Base-by-base conservation (phyloP, 2,113 vertebrate genomes). In the Hoplias malabaricus region DNA sequence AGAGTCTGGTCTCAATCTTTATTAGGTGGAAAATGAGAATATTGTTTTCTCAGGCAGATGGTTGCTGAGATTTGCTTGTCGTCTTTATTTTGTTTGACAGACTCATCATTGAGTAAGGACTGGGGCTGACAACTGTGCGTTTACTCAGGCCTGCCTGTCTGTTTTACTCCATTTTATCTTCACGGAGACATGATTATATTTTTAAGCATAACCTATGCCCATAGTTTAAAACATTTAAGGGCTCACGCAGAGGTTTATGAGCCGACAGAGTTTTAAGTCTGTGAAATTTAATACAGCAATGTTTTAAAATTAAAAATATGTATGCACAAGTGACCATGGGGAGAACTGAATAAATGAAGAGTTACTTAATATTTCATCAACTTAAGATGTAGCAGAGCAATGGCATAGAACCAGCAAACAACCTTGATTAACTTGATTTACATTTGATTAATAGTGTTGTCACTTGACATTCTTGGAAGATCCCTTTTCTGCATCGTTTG, bases 21-120 rank as follows among this genome's bases (percentile, higher is more conserved):
- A 81, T 79, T 84, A 79, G 54, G 36, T 42, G 23, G 21, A 12
- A 61, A 77, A 76, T 54, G 79, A 73, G 82, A 69, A 73, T 79
- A 81, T 84, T 79, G 76, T 81, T 84, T 81, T 72, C 70, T 73
- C 66, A 50, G 53, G 74, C 83, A 84, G 77, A 80, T 78, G 78
- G 77, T 61, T 56, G 73, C 43, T 29, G 33, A 56, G 63, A 77
- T 43, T 65, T 53, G 68, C 80, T 62, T 77, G 83, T 79, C 82
- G 67, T 65, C 61, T 76, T 33, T 57, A 23, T 43, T 84, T 84
- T 81, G 56, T 2, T 19, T 78, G 78, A 81, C 50, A 46, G 19
- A 68, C 34, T 80, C 27, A 40, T 76, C 50, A 50, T 76, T 50
- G 56, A 63, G 46, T 54, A 46, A 36, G 66, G 72, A 79, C 54